phyloP scores from a whole-genome alignment of 2,797 vertebrate genomes.

The Danio kyathit region DNA sequence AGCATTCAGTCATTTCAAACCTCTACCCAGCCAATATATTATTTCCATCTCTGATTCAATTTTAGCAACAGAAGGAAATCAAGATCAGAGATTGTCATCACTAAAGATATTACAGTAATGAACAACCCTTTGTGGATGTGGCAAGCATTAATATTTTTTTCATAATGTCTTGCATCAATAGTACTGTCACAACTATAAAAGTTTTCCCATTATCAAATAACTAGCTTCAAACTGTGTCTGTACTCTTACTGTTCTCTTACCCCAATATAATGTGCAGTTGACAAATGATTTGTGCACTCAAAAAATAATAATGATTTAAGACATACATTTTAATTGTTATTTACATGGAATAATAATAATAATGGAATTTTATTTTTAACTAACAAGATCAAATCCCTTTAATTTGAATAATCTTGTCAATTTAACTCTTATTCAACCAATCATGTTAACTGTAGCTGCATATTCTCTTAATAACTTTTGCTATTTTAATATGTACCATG shows the following conservation, averaged over 20 bases:
- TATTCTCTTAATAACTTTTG: too few relatives aligned
- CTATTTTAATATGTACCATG: too few relatives aligned
- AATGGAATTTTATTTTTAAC: too few relatives aligned
- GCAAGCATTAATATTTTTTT: not conserved
- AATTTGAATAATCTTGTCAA: too few relatives aligned
- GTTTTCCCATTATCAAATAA: not conserved
- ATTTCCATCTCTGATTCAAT: not conserved
- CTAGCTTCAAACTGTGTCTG: not conserved
- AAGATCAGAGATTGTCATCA: too few relatives aligned
- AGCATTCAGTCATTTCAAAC: not conserved
- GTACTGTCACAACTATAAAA: not conserved
- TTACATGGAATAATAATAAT: too few relatives aligned
- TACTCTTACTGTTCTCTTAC: not conserved
- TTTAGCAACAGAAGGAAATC: not conserved
- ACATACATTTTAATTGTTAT: too few relatives aligned
- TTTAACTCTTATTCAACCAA: too few relatives aligned
- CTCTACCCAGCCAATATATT: not conserved
- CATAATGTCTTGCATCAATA: not conserved
- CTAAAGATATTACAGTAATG: not conserved
- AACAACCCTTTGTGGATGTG: not conserved
- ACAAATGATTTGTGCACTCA: too few relatives aligned
- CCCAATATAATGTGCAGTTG: not conserved
- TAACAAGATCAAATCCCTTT: too few relatives aligned
- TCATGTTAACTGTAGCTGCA: too few relatives aligned
- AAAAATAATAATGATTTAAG: too few relatives aligned